Base-by-base conservation (phyloP, 1,140 invertebrate genomes). In the Propsilocerus akamusi region DNA sequence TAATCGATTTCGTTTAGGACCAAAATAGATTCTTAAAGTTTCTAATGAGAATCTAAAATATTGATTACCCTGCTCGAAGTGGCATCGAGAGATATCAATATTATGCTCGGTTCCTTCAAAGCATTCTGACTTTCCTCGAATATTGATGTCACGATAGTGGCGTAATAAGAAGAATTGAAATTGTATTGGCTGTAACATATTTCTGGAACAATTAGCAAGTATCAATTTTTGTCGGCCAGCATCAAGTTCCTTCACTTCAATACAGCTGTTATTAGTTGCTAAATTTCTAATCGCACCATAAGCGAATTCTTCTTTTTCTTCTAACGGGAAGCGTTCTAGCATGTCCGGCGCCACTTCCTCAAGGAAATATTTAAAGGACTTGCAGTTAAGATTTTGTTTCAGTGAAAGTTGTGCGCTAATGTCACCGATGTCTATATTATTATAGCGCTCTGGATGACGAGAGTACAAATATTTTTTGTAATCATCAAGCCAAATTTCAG, bases 401-500 rank as follows among this genome's bases (percentile, higher is more conserved):
- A 41, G 11, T 41, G 2, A 3, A n/a, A 41, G 10, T 60, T 87
- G 83, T 26, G 75, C 71, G 0, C 66, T 71, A 1, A 91, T 56
- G 62, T 90, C 76, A 3, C 86, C 86, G 6, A 72, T 69, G 62
- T 81, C 67, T 8, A 82, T 62, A 1, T 65, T 63, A 10, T 70
- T 64, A 24, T 62, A 64, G 51, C 80, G 78, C 30, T 77, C 72
- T 0, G 81, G 78, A 30, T 74, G 61, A 5, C 76, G 67, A 6
- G 69, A 66, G 59, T 88, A 89, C 10, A 89, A 60, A 55, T 78
- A 80, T 47, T 88, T 68, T 14, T 79, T 79, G 55, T 86, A 89
- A 52, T 86, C 83, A 58, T 89, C 87, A 85, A 92, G 88, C 89
- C 89, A 93, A 3, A 91, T 83, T 58, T 88, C 81, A 1, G 82